phyloP scores from a whole-genome alignment of 1,140 invertebrate genomes.

The Orussus abietinus region DNA sequence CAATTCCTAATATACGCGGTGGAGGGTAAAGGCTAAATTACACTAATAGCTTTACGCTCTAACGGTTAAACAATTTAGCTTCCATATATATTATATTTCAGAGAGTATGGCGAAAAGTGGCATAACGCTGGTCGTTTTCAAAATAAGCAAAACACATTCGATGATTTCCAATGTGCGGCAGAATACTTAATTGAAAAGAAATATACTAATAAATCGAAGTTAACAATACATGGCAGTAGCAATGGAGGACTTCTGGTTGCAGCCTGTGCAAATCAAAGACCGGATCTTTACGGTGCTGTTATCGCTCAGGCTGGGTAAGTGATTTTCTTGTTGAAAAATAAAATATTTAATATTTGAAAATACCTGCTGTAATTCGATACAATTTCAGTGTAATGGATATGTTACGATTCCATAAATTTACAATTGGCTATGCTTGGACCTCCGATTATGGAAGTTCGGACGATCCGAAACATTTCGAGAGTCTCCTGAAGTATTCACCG shows the following conservation, averaged over 20 bases:
- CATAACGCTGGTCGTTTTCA: conserved; percentile 86
- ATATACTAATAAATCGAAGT: conserved; percentile 73
- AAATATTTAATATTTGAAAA: neutral
- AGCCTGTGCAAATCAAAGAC: conserved; percentile 90
- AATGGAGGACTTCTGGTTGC: conserved; percentile 95
- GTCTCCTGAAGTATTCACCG: conserved; percentile 89
- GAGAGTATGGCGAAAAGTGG: conserved; percentile 97
- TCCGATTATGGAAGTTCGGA: conserved; percentile 94
- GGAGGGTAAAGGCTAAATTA: conserved; percentile 69
- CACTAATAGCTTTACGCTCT: neutral
- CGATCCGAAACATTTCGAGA: conserved; percentile 82
- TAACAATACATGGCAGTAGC: conserved; percentile 91
- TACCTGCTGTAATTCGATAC: conserved; percentile 2
- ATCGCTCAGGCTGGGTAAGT: conserved; percentile 88
- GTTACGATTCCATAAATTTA: conserved; percentile 97
- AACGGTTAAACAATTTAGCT: conserved; percentile 8
- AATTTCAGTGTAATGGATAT: conserved; percentile 89
- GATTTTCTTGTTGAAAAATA: conserved; percentile 5
- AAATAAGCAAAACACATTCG: conserved; percentile 97
- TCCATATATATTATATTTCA: conserved; percentile 39
- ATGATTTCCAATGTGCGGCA: conserved; percentile 93
- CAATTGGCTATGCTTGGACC: conserved; percentile 94
- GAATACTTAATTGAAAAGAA: conserved; percentile 82
- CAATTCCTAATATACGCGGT: conserved; percentile 91
- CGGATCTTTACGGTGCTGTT: conserved; percentile 89